Conservation (phyloP, 2,113 vertebrate species). For the Osmerus eperlanus region DNA sequence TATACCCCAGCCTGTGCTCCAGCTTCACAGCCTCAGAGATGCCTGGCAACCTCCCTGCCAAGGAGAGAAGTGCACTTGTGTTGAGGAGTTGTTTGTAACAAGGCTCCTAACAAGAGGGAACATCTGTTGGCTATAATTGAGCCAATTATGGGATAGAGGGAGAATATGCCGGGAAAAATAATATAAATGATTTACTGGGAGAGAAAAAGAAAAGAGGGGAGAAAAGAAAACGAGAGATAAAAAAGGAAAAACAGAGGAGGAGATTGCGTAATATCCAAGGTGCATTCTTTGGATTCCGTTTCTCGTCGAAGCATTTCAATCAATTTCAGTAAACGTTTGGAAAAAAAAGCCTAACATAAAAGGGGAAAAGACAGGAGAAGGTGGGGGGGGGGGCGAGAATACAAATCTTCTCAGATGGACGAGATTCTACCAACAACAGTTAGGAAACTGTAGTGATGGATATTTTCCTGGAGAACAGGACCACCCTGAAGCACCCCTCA, state of each 20-base stretch:
- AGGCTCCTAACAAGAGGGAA: conserved; percentile 54
- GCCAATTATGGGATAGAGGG: conserved; percentile 51
- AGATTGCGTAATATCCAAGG: too few species aligned
- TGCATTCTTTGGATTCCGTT: too few species aligned
- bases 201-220: conserved; percentile 4
- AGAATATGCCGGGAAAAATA: conserved; percentile 48
- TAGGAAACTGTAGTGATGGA: conserved; percentile 11
- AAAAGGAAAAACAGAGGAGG: too few species aligned
- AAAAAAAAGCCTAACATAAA: background rate
- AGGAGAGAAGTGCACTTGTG: conserved; percentile 2
- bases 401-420: background rate
- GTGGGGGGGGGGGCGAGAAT: conserved; percentile 16
- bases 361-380: conserved; percentile 10
- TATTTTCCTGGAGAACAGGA: conserved; percentile 6
- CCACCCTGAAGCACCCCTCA: conserved; percentile 5
- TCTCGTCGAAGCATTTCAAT: too few species aligned
- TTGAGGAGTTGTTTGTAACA: conserved; percentile 45
- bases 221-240: background rate
- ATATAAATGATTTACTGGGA: conserved; percentile 21
- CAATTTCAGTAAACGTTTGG: background rate
- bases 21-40: background rate
- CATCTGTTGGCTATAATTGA: conserved; percentile 51
- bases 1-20: background rate
- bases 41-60: background rate
- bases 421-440: conserved; percentile 6